These are phyloP conservation scores for Aleiodes alternator DNA, from an alignment of 2,888 invertebrate genomes.

Conservation along the genomic window DNA sequence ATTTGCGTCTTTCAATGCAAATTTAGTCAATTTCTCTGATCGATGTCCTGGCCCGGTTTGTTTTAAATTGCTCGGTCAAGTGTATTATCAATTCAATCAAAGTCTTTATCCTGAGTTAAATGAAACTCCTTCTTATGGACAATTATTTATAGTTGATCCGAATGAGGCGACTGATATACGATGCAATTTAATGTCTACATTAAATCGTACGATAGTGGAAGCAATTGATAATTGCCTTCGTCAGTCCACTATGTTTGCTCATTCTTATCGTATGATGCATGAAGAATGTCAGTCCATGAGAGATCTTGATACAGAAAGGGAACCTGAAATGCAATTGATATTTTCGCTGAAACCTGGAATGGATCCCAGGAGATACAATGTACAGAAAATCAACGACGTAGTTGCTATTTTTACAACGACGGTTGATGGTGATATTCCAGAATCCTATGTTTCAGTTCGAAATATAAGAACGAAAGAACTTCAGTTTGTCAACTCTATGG, in stretches of 20 bases:
- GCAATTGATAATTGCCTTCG: conserved; percentile 37
- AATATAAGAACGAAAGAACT: conserved; percentile 49
- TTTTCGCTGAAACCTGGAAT: no score
- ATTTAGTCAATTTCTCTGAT: conserved; percentile 28
- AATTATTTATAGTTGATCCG: conserved; percentile 13
- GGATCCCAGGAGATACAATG: conserved; percentile 50
- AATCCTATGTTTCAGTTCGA: conserved; percentile 50
- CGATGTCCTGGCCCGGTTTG: conserved; percentile 44
- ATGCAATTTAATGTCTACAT: background rate
- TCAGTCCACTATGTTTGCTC: conserved; percentile 1
- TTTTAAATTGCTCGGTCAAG: conserved; percentile 46
- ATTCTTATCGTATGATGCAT: conserved; percentile 22
- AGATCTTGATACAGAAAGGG: conserved; percentile 21
- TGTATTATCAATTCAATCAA: conserved; percentile 41
- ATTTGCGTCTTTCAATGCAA: conserved; percentile 52
- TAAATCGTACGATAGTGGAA: conserved; percentile 27
- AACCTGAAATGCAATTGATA: conserved; percentile 44
- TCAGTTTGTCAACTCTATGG: conserved; percentile 41
- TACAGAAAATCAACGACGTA: conserved; percentile 51
- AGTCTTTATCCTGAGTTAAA: conserved; percentile 15
- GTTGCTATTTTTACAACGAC: conserved; percentile 41
- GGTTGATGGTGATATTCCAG: conserved; percentile 52
- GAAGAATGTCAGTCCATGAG: conserved; percentile 43
- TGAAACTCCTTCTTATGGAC: conserved; percentile 13
- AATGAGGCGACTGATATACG: conserved; percentile 11